These are phyloP conservation scores for Hololepta plana DNA, from an alignment of 2,888 invertebrate genomes.

Conservation along the genomic window DNA sequence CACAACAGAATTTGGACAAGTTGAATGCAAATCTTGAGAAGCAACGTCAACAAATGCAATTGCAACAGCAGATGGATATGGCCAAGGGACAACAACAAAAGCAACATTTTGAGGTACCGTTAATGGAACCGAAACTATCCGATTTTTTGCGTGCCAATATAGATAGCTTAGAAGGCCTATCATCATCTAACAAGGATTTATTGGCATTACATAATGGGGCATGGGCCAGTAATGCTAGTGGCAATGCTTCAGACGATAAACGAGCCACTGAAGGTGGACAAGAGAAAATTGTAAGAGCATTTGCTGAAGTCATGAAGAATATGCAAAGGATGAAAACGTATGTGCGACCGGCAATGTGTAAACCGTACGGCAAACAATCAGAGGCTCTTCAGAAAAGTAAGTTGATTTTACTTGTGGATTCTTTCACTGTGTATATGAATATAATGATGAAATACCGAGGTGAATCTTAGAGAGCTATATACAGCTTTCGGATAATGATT, in stretches of 20 bases:
- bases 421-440: slow-evolving; percentile 4
- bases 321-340: slow-evolving; percentile 79
- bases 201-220: slow-evolving; percentile 50
- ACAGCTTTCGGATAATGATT: slow-evolving; percentile 13
- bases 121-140: slow-evolving; percentile 17
- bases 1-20: slow-evolving; percentile 45
- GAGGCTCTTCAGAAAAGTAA: slow-evolving; percentile 77
- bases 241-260: slow-evolving; percentile 19
- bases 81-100: slow-evolving; percentile 24
- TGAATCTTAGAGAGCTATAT: slow-evolving; percentile 9
- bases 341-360: slow-evolving; percentile 77
- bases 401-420: slow-evolving; percentile 11
- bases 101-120: slow-evolving; percentile 22
- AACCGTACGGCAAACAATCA: slow-evolving; percentile 78
- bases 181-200: slow-evolving; percentile 39
- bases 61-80: slow-evolving; percentile 20
- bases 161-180: slow-evolving; percentile 46
- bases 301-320: slow-evolving; percentile 74
- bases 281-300: slow-evolving; percentile 71
- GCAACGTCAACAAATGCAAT: slow-evolving; percentile 31
- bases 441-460: slow-evolving; percentile 18
- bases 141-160: slow-evolving; percentile 56
- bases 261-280: slow-evolving; percentile 40
- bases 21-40: slow-evolving; percentile 33
- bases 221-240: slow-evolving; percentile 27